A percentile compares a stretch with the other conserved stretches of the same genome.
Conservation (phyloP, 2,888 invertebrate genomes). For the Drosophila yooni region DNA sequence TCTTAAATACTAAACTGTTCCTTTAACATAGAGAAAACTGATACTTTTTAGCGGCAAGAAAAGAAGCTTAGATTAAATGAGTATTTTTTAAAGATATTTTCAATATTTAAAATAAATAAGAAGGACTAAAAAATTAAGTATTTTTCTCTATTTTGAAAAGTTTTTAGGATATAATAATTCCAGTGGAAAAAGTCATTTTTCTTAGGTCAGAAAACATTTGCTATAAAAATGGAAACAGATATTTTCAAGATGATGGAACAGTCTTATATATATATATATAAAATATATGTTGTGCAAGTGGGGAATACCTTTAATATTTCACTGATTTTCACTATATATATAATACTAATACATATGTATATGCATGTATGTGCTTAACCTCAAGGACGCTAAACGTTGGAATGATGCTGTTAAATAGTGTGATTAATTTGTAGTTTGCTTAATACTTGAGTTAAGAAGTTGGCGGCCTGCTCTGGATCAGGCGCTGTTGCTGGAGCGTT, state of each 20-base stretch:
- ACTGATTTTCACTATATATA: constrained; percentile 1
- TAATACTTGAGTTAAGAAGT: constrained; percentile 15
- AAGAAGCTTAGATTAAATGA: background rate
- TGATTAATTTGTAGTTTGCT: constrained; percentile 4
- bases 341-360: background rate
- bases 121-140: background rate
- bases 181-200: background rate
- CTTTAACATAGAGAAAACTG: constrained; percentile 10
- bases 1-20: constrained; percentile 55
- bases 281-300: background rate
- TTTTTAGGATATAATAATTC: background rate
- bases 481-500: constrained; percentile 72
- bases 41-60: constrained; percentile 16
- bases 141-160: background rate
- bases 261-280: constrained; percentile 20
- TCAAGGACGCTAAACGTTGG: constrained; percentile 24
- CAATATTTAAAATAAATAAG: background rate
- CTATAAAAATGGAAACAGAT: background rate
- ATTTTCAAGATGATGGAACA: constrained; percentile 9
- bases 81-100: constrained; percentile 1
- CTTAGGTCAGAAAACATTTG: background rate
- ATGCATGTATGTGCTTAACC: background rate
- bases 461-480: constrained; percentile 30
- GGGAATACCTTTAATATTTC: background rate
- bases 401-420: constrained; percentile 13